Base-by-base conservation (phyloP, 2,888 invertebrate genomes). In the Caenorhabditis sp. region DNA sequence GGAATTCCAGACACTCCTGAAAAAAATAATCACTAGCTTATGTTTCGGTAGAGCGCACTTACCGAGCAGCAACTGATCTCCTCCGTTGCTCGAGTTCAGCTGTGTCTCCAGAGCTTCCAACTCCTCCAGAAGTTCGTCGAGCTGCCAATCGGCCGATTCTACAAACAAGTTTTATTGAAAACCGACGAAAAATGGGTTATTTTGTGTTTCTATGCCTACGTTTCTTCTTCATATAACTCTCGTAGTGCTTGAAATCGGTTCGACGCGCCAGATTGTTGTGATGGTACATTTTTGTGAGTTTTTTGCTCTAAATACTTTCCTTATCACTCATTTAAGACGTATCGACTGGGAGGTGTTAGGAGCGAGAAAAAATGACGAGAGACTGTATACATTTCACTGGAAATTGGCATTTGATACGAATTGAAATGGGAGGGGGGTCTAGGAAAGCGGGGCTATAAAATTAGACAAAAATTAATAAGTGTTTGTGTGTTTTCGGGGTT, bases 61-160 rank as follows among this genome's bases (percentile, higher is more conserved):
- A 55, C 59, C 96, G 95, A 77, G 95, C 94, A 89, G 95, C 94
- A 88, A 70, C 59, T 87, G 82, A 78, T 89, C 83, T 39, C 83
- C 77, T 41, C 84, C 86, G 35, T 73, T 79, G 43, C 86, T 72
- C 22, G 80, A 77, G 72, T 83, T 85, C 43, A 89, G 79, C 62
- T 89, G 89, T n/a, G 92, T 92, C 90, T 96, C 97, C 84, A 98
- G 92, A 58, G 96, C 95, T 90, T 95, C 95, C 61, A 98, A 92
- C 90, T 98, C 97, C 39, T 95, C 96, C 74, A 98, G 92, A 86
- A 98, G 96, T 68, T 96, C 96, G 90, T 98, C 97, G 90, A 98
- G 92, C 91, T 98, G 97, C 56, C 95, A 94, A 90, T 97, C 96
- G 89, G 95, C 95, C 22, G 95, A 94, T 90, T 96, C 96, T 93